Base-by-base conservation (phyloP, 2,888 invertebrate genomes). In the Pecten maximus region DNA sequence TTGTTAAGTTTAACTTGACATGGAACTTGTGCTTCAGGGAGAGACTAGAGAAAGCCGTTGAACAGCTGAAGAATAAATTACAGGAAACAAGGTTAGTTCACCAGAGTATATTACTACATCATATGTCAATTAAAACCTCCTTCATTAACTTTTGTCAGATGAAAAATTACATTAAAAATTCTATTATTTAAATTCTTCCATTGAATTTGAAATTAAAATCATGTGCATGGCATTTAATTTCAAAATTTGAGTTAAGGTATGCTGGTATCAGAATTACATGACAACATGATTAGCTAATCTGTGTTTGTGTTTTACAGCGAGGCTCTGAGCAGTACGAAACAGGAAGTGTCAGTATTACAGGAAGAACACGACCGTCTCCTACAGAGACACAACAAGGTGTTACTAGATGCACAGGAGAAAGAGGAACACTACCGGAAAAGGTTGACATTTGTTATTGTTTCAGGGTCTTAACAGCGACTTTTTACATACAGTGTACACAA, bases 1-100 rank as follows among this genome's bases (percentile, higher is more conserved):
- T n/a, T n/a, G n/a, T n/a, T n/a, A n/a, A n/a, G n/a, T n/a, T n/a
- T n/a, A n/a, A n/a, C n/a, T n/a, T n/a, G n/a, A n/a, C n/a, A n/a
- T n/a, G n/a, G n/a, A n/a, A n/a, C n/a, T n/a, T n/a, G n/a, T n/a
- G n/a, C n/a, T 94, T 19, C 93, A 97, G 96, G 91, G 96, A 96
- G 90, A 94, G 96, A 88, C 93, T 96, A 40, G 96, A 97, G 90
- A 95, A 95, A 88, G 95, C 95, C 10, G 94, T 96, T 87, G 96
- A 97, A 23, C 96, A 96, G 90, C 93, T 97, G 87, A 97, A 96
- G 92, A 87, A 92, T 16, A 96, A 96, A 93, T 93, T 97, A 39
- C 95, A 96, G 91, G 96, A 96, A 91, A 90, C 95, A 10, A 96
- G 94, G 97, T 97, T 91, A 93, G 94, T 8, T 28, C 23, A 6